A percentile compares a stretch with the other conserved stretches of the same genome.
These are phyloP conservation scores for Aegithalos caudatus DNA, from an alignment of 2,113 vertebrate genomes.

Conservation along the genomic window DNA sequence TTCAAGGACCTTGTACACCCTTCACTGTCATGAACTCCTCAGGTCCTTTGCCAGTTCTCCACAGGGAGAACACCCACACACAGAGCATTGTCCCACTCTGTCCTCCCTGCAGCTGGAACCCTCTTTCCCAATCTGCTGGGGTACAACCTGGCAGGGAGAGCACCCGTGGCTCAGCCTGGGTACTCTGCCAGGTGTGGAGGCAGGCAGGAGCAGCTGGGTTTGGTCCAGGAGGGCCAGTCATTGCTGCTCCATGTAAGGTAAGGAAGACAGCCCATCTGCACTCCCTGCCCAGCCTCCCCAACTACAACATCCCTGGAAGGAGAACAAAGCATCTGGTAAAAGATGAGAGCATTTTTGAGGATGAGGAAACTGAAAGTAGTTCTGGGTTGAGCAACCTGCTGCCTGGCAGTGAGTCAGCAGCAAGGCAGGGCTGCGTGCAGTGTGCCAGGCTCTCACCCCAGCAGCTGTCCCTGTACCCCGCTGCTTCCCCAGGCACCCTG, in stretches of 20 bases:
- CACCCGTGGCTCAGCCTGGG: accelerated
- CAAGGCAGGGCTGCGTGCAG: neutral
- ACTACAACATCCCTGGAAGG: neutral
- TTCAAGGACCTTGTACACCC: neutral
- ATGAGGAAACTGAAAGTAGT: neutral
- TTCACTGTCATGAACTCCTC: neutral
- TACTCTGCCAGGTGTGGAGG: neutral
- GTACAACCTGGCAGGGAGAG: neutral
- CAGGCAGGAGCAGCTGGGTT: neutral
- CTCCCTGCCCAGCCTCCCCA: neutral
- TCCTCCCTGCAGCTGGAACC: neutral
- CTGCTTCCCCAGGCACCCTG: neutral
- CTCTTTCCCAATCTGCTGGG: neutral
- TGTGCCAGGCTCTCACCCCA: neutral
- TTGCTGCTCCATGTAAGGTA: neutral
- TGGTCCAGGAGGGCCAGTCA: neutral
- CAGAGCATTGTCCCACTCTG: neutral
- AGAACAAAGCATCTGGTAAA: neutral
- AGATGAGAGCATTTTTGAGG: neutral
- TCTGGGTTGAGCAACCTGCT: slow-evolving; percentile 13
- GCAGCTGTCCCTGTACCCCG: neutral
- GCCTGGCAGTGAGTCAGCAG: neutral
- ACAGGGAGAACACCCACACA: neutral
- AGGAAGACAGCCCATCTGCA: neutral
- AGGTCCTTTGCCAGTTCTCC: neutral